Base-by-base conservation (phyloP, 2,797 vertebrate species). In the Myoxocephalus aenaeus region DNA sequence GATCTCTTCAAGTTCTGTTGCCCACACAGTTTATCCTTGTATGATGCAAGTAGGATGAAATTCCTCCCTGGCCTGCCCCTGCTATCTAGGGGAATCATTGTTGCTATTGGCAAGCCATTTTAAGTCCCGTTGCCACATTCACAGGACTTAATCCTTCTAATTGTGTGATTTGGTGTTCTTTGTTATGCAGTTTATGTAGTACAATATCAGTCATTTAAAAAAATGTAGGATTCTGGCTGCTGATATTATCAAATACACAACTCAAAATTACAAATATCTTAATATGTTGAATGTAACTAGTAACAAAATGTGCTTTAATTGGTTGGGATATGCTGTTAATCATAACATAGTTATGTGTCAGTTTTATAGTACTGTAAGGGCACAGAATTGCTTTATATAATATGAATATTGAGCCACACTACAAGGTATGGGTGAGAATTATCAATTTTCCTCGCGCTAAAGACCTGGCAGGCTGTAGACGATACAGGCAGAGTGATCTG, bases 41-140 rank as follows among this genome's bases (percentile, higher is more conserved):
- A 83, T 92, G 92, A 92, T 91, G 89, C 88, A 92, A 92, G 83
- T 44, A 75, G 83, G 53, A 82, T 73, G 91, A 90, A 92, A 92
- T 89, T n/a, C 67, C 65, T 71, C 56, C n/a, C 25, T 84, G 70
- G 74, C 70, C 62, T 70, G 64, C 56, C 66, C n/a, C 34, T 65
- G 65, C 68, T 83, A 84, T 86, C 85, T 54, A 20, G 70, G 73
- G 70, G 79, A 78, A 82, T 82, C 61, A 80, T 81, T 25, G 36
- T 80, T 74, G 44, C 70, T 78, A 84, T 88, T 87, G 83, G 82
- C 56, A 59, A 81, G 42, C 48, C 54, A 70, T 72, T n/a, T 61
- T 25, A 44, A 34, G 63, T 79, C 71, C 65, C 42, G 65, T 53
- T 72, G 61, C 63, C 66, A 80, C 59, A 79, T 78, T 70, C 20